Evolutionary conservation across 2,113 vertebrate genomes (phyloP).

Genomic region (Hippocampus abdominalis): DNA sequence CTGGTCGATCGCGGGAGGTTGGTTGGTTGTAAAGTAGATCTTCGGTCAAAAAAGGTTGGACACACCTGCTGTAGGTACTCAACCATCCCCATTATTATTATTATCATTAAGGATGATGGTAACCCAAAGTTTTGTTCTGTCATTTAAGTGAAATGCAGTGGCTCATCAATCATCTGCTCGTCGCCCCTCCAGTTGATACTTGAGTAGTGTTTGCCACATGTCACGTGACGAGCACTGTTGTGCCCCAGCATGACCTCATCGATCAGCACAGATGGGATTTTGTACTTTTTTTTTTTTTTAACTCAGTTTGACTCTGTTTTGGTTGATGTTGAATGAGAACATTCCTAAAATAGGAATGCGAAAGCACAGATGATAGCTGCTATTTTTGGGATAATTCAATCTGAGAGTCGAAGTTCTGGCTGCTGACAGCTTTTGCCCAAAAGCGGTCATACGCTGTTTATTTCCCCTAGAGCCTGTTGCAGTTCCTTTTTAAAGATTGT

Average conservation of each 20-base stretch:
- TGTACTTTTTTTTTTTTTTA: background rate
- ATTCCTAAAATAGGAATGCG: conserved; percentile 44
- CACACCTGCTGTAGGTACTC: no score
- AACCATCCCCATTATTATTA: no score
- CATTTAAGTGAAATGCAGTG: no score
- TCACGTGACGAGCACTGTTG: background rate
- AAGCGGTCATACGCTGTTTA: conserved; percentile 54
- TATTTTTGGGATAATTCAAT: conserved; percentile 51
- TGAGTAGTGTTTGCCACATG: background rate
- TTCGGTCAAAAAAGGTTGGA: no score
- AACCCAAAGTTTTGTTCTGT: no score
- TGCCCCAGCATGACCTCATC: conserved; percentile 46
- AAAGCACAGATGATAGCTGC: conserved; percentile 31
- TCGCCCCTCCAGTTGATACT: background rate
- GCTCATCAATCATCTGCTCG: no score
- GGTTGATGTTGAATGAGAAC: conserved; percentile 44
- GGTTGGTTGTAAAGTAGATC: no score
- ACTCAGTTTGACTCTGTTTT: conserved; percentile 27
- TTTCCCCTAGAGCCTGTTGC: conserved; percentile 9
- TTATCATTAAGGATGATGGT: no score
- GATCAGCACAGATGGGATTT: conserved; percentile 32
- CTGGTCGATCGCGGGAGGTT: no score
- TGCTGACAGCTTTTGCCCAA: conserved; percentile 54
- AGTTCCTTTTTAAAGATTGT: conserved; percentile 31
- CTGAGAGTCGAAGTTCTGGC: conserved; percentile 27